A percentile compares a stretch with the other conserved stretches of the same genome.
Conservation (phyloP, 2,113 vertebrate species). For the Heliornis fulica region DNA sequence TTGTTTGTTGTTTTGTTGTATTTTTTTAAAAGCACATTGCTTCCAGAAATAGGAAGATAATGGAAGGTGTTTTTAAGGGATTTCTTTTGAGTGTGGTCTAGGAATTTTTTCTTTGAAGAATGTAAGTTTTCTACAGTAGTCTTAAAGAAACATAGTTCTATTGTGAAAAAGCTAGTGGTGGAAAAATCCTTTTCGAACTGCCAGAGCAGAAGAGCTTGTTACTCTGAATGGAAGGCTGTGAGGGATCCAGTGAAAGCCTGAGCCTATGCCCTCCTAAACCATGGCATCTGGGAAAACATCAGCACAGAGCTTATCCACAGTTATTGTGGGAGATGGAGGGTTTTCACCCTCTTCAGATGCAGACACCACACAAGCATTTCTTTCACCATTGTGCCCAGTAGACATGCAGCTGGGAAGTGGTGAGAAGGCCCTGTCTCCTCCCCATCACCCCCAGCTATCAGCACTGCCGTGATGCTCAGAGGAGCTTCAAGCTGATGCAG, state of each 20-base stretch:
- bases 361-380: neutral
- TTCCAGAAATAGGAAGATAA: neutral
- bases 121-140: neutral
- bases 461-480: accelerated
- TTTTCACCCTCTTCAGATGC: neutral
- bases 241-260: neutral
- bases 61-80: neutral
- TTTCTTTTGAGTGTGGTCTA: neutral
- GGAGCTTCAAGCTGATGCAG: neutral
- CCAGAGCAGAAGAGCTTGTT: neutral
- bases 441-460: too few species aligned
- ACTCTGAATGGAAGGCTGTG: neutral
- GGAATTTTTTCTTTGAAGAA: neutral
- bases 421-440: neutral
- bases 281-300: neutral
- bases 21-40: neutral
- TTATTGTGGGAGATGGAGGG: neutral
- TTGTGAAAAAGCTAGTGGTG: neutral
- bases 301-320: neutral
- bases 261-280: neutral
- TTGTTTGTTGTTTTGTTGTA: too few species aligned
- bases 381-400: accelerated
- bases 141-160: neutral
- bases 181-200: neutral
- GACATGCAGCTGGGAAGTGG: accelerated